Evolutionary conservation across 2,113 vertebrate genomes (phyloP).

Genomic region (Cottus gobio): DNA sequence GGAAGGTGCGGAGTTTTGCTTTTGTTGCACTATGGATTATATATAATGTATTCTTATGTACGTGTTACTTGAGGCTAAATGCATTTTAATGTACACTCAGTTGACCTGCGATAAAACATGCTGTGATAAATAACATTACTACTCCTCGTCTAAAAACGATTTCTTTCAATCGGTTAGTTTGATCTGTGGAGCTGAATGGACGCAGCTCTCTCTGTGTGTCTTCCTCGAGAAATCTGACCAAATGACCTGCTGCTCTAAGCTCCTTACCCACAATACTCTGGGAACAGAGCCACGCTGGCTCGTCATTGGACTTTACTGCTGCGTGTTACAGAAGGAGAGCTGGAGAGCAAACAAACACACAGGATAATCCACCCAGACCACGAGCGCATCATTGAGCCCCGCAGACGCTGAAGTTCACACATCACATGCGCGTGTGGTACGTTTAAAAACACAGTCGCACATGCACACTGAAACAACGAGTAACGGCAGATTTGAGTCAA

Average conservation of each 20-base stretch:
- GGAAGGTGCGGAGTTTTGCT: background rate
- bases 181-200: conserved; percentile 41
- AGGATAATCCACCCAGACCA: conserved; percentile 24
- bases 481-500: background rate
- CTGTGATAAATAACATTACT: background rate
- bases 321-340: conserved; percentile 34
- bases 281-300: conserved; percentile 64
- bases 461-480: background rate
- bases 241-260: conserved; percentile 73
- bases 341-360: conserved; percentile 33
- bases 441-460: background rate
- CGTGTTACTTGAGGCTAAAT: background rate
- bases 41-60: background rate
- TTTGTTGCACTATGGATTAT: background rate
- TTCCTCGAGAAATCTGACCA: conserved; percentile 71
- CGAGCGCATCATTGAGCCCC: conserved; percentile 13
- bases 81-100: background rate
- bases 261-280: conserved; percentile 68
- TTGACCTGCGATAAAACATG: background rate
- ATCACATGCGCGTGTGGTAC: background rate
- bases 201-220: conserved; percentile 25
- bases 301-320: conserved; percentile 44
- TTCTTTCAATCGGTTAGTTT: conserved; percentile 7
- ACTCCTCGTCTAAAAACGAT: background rate
- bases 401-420: conserved; percentile 10